Conservation (phyloP, 2,888 invertebrate genomes). For the Caenorhabditis sp. region DNA sequence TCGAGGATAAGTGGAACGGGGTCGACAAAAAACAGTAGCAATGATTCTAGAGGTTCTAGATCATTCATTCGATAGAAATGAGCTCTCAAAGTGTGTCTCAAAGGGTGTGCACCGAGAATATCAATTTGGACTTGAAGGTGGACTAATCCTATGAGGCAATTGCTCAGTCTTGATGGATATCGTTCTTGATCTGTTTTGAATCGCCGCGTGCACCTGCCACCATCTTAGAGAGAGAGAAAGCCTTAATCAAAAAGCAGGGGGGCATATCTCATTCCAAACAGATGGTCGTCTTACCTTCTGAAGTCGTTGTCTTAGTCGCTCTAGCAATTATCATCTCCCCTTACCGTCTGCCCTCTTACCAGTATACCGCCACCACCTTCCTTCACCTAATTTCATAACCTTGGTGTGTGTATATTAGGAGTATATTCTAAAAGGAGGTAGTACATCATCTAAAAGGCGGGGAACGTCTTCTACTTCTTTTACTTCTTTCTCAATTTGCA, state of each 20-base stretch:
- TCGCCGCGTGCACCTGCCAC: background rate
- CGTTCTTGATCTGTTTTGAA: too few relatives aligned
- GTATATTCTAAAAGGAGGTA: constrained; percentile 7
- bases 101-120: too few relatives aligned
- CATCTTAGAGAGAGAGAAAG: too few relatives aligned
- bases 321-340: constrained; percentile 40
- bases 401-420: constrained; percentile 27
- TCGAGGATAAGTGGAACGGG: constrained; percentile 16
- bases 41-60: too few relatives aligned
- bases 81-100: too few relatives aligned
- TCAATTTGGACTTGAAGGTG: too few relatives aligned
- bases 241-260: background rate
- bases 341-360: background rate
- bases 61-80: too few relatives aligned
- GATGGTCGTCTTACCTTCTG: constrained; percentile 8
- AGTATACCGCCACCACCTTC: constrained; percentile 1
- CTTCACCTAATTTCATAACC: constrained; percentile 55
- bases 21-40: too few relatives aligned
- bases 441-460: constrained; percentile 59
- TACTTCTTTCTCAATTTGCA: constrained; percentile 48
- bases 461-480: constrained; percentile 51
- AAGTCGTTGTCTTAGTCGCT: background rate
- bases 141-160: too few relatives aligned
- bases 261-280: background rate
- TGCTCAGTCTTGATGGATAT: background rate